These are phyloP conservation scores for Helicoverpa armigera DNA, from an alignment of 1,140 invertebrate species.

Conservation along the genomic window DNA sequence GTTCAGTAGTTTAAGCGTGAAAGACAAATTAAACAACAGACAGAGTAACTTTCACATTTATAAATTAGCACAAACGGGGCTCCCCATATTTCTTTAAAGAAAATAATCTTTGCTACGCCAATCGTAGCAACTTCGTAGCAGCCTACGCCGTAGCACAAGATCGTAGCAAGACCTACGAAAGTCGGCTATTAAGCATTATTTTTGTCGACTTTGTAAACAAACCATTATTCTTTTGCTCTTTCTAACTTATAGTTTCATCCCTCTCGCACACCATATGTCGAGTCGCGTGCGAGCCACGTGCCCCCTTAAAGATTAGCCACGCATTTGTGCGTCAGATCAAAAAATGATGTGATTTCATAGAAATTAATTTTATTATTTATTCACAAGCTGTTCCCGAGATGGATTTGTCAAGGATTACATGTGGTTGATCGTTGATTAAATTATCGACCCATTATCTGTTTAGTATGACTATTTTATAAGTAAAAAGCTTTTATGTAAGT, in stretches of 20 bases:
- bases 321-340: slow-evolving; percentile 51
- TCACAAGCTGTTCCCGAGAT: slow-evolving; percentile 23
- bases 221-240: background rate
- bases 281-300: slow-evolving; percentile 62
- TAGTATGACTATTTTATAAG: no score
- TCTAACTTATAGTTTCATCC: slow-evolving; percentile 38
- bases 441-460: background rate
- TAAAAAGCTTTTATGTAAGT: background rate
- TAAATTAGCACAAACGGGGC: no score
- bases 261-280: slow-evolving; percentile 65
- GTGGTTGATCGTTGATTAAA: background rate
- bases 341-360: slow-evolving; percentile 24
- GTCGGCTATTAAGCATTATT: background rate
- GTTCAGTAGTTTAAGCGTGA: no score
- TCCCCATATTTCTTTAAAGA: no score
- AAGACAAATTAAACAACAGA: no score
- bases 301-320: slow-evolving; percentile 63
- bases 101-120: background rate
- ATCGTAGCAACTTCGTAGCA: background rate
- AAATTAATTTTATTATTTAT: slow-evolving; percentile 31
- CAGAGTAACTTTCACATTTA: no score
- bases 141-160: background rate
- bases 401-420: slow-evolving; percentile 21
- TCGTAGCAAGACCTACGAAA: background rate
- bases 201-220: slow-evolving; percentile 3